Evolutionary conservation across 2,797 vertebrate genomes (phyloP), one percentile per base, ranked within the genome.

Genomic region (Enteromius treurensis): DNA sequence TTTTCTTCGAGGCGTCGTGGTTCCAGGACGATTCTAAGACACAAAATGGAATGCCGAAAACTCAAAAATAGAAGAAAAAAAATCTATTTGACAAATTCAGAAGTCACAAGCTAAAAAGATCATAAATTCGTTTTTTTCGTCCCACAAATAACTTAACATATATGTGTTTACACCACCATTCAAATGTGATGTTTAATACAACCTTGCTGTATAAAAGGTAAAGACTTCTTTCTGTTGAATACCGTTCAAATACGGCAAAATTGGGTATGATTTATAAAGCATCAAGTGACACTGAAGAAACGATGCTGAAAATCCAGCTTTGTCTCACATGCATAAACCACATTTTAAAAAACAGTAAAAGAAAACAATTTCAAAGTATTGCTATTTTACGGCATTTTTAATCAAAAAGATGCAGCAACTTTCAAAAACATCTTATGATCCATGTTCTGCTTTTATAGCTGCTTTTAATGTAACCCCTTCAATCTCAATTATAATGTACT

Each of bases 1-100:
- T 87, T 97, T 98, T 88, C 96, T 95, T 87, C 97, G 94, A 0
- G 96, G 95, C 1, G 94, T 92, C 0, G 94, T 91, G 6, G 90
- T 88, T 1, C 85, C 90, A 7, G 88, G 83, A 65, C 93, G 90
- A 60, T 85, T 88, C 84, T 87, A 76, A 71, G 65, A 77, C 7
- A 65, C 34, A 70, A 62, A 78, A 34, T 5, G 67, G 29, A 3
- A 86, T 6, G 29, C 40, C 3, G 1, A 74, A 60, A 19, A 17
- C 42, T 37, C 10, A 53, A 37, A 45, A 82, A 53, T 60, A 67
- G 32, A 74, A 71, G 7, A 71, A n/a, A 74, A 10, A 53, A 76
- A 5, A 75, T 53, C 29, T 21, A 37, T 14, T 2, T 40, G 21
- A 58, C 2, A 8, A 13, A 73, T 17, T 29, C 69, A 19, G 9